Conservation (phyloP, 2,113 vertebrate genomes). For the Heterotis niloticus region DNA sequence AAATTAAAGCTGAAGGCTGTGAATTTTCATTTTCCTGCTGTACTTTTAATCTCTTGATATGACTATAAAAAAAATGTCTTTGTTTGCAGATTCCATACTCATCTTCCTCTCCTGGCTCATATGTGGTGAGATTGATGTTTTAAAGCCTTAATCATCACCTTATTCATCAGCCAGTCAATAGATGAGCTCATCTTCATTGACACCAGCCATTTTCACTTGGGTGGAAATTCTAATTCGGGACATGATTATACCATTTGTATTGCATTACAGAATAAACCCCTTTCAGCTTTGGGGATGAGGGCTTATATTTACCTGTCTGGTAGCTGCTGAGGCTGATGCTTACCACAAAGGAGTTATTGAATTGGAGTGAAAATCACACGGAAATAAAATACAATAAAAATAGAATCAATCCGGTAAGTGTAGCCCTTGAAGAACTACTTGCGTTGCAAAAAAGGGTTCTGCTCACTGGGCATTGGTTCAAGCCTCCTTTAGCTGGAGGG, state of each 20-base stretch:
- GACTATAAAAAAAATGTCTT: slow-evolving; percentile 28
- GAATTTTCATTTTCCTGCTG: background rate
- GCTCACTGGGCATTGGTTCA: background rate
- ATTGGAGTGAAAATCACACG: no score
- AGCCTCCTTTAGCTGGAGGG: background rate
- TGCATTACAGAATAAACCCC: background rate
- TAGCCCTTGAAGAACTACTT: no score
- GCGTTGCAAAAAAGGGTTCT: background rate
- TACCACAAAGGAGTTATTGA: no score
- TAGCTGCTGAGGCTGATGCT: no score
- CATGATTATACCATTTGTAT: background rate
- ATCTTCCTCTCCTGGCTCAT: slow-evolving; percentile 94
- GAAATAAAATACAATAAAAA: background rate
- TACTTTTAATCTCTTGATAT: background rate
- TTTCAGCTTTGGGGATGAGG: background rate
- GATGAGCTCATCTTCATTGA: background rate
- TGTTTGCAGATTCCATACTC: slow-evolving; percentile 90
- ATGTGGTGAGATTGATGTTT: slow-evolving; percentile 78
- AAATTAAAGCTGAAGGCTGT: background rate
- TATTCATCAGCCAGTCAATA: background rate
- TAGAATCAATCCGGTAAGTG: background rate
- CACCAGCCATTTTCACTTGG: background rate
- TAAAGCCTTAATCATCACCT: background rate
- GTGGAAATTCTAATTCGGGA: background rate
- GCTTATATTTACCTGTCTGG: no score